Evolutionary conservation across 1,140 invertebrate genomes (phyloP), one percentile per base, ranked within the genome.

Genomic region (Habropoda laboriosa): DNA sequence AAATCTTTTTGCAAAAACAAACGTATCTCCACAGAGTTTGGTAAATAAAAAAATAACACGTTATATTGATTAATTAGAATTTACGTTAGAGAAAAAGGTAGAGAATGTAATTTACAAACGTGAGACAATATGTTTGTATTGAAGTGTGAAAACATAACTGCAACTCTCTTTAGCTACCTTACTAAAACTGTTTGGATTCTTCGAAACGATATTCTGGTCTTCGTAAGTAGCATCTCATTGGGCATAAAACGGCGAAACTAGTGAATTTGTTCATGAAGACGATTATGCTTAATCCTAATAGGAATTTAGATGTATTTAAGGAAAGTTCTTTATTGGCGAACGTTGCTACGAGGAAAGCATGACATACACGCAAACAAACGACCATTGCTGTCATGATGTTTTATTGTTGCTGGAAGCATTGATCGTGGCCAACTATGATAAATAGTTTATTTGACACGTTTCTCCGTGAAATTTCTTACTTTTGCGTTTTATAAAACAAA

Each of bases 201-300:
- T 64, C 79, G 72, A 66, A 80, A 40, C 30, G 78, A 47, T 78
- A 83, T 66, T 70, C 71, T 87, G 51, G 66, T 70, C 77, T 67
- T 91, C 67, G 70, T 84, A 70, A 87, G 70, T 75, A 89, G 88
- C 91, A 92, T 92, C 83, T 92, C 89, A 91, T 91, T 85, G 60
- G 76, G 73, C 79, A 42, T 49, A 47, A 75, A 77, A 68, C 38
- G 35, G 67, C 80, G 63, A 42, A 83, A 89, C 82, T 63, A 51
- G 47, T 72, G 32, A 87, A 91, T 92, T 90, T 91, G 13, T 84
- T 35, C 78, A 86, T 78, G 60, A 81, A 89, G 30, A 72, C 35
- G 67, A 38, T 45, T 10, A 68, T 55, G 32, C 30, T 60, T 77
- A 64, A 78, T 87, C 66, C 73, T 60, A 51, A n/a, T 45, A 6